Conservation (phyloP, 2,888 invertebrate species). For the Sisyra nigra region DNA sequence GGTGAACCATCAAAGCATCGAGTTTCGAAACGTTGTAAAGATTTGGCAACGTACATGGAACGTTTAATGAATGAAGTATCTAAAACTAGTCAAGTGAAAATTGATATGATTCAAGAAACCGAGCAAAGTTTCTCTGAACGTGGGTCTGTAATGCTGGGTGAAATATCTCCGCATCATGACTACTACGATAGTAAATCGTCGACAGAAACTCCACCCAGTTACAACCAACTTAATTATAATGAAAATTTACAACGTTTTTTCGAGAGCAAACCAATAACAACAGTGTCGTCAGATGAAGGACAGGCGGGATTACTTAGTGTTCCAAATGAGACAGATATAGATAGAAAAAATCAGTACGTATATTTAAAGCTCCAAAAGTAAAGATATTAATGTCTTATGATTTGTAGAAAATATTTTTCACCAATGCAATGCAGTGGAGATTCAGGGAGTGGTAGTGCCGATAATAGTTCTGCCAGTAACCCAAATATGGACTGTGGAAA, state of each 20-base stretch:
- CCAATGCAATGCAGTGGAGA: conserved; percentile 35
- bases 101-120: conserved; percentile 40
- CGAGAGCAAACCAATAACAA: conserved; percentile 48
- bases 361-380: not conserved
- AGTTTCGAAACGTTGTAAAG: conserved; percentile 52
- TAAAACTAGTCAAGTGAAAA: conserved; percentile 36
- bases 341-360: conserved; percentile 14
- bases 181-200: conserved; percentile 65
- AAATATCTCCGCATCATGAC: conserved; percentile 72
- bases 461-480: conserved; percentile 41
- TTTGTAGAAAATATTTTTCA: conserved; percentile 28
- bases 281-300: conserved; percentile 34
- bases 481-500: conserved; percentile 34
- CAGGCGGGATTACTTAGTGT: conserved; percentile 14
- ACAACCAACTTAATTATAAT: conserved; percentile 72
- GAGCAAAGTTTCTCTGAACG: conserved; percentile 49
- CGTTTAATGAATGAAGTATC: conserved; percentile 50
- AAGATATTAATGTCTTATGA: not conserved
- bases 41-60: conserved; percentile 60
- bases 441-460: conserved; percentile 41
- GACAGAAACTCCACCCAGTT: conserved; percentile 64
- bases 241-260: conserved; percentile 52
- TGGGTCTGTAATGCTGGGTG: conserved; percentile 68
- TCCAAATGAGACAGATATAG: conserved; percentile 23
- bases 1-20: conserved; percentile 44